Conservation (phyloP, 2,113 vertebrate species). For the Zosterops lateralis region DNA sequence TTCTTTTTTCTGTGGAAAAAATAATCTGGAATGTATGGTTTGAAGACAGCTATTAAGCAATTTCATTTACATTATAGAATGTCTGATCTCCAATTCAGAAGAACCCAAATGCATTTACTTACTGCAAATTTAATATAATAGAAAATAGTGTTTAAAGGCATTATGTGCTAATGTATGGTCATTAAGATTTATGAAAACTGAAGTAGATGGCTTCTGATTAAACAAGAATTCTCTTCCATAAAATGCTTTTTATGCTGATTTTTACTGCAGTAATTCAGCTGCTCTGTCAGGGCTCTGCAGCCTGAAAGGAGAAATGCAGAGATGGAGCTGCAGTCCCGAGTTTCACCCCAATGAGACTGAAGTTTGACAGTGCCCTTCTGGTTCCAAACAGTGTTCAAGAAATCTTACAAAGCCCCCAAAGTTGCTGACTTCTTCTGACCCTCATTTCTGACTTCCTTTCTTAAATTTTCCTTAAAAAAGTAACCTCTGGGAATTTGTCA, state of each 20-base stretch:
- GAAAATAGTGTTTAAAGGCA: not conserved
- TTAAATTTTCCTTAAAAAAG: not conserved
- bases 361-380: not conserved
- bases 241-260: not conserved
- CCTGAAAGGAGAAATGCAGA: not conserved
- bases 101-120: not conserved
- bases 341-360: not conserved
- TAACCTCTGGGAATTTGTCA: not conserved
- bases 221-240: not conserved
- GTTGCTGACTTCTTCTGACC: not conserved
- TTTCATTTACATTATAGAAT: conserved; percentile 1
- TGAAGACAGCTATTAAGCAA: not conserved
- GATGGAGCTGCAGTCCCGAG: not conserved
- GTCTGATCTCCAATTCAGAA: not conserved
- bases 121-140: not conserved
- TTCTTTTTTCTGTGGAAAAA: not conserved
- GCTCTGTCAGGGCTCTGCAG: not conserved
- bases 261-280: not conserved
- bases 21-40: not conserved
- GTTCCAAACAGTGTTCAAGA: not conserved
- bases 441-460: not conserved
- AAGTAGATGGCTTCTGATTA: not conserved
- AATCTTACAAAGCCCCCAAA: not conserved
- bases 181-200: not conserved
- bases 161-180: not conserved